A percentile compares a stretch with the other conserved stretches of the same genome.
These are phyloP conservation scores for Micromussa lordhowensis DNA, from an alignment of 92 coral and sea anemone genomes.

Conservation along the genomic window DNA sequence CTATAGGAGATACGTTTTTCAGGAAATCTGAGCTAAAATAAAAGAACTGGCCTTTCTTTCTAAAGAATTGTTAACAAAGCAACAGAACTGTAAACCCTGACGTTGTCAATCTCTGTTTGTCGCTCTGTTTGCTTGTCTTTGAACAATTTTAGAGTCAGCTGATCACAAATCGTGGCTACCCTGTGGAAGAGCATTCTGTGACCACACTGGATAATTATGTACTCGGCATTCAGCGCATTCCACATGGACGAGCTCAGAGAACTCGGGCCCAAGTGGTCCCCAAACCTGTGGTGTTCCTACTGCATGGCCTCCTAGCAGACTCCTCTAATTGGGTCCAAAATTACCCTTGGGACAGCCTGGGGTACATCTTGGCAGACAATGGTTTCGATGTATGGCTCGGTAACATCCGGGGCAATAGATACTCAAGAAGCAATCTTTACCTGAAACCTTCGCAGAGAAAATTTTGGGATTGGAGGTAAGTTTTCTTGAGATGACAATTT, in stretches of 20 bases:
- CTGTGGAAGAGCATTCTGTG: conserved; percentile 75
- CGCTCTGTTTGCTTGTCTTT: neutral
- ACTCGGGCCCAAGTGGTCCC: neutral
- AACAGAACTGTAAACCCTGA: too few species aligned
- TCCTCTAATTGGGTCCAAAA: conserved; percentile 79
- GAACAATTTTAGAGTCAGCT: conserved; percentile 58
- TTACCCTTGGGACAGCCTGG: conserved; percentile 76
- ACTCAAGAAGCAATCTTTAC: conserved; percentile 75
- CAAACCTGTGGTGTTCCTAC: conserved; percentile 67
- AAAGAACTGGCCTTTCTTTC: too few species aligned
- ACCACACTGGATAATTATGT: conserved; percentile 63
- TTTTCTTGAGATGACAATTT: too few species aligned
- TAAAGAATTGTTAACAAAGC: too few species aligned
- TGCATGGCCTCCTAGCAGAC: conserved; percentile 92
- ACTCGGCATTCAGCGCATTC: conserved; percentile 81
- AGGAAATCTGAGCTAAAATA: too few species aligned
- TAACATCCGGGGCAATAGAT: conserved; percentile 90
- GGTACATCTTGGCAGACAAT: conserved; percentile 91
- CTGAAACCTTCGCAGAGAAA: conserved; percentile 67
- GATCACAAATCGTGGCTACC: conserved; percentile 77
- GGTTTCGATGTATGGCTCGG: conserved; percentile 99
- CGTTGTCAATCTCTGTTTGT: neutral
- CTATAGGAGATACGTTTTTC: too few species aligned
- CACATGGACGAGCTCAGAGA: conserved; percentile 57
- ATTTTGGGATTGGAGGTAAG: conserved; percentile 98